Percentiles rank a stretch among this genome's conserved stretches.
These are phyloP conservation scores for Yoshiicerus persimilis DNA, from an alignment of 1,140 invertebrate genomes.

Conservation along the genomic window DNA sequence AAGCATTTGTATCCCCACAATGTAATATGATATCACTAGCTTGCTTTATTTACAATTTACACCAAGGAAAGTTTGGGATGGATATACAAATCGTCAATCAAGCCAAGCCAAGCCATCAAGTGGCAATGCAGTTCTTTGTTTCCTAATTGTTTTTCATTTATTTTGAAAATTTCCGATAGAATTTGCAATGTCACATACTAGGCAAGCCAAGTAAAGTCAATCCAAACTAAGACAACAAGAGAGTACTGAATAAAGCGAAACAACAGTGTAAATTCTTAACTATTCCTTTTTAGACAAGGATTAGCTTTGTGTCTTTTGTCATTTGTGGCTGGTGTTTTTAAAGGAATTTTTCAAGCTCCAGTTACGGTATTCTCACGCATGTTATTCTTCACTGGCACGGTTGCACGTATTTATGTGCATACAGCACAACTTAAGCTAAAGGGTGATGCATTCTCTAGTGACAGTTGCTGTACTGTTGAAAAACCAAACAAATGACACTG, in stretches of 20 bases:
- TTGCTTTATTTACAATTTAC: too few relatives aligned
- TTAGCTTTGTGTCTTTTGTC: background rate
- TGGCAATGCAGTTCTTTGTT: background rate
- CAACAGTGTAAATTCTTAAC: background rate
- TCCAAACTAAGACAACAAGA: background rate
- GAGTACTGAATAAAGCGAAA: background rate
- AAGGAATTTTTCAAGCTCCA: slow-evolving; percentile 20
- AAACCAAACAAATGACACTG: background rate
- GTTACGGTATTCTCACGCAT: slow-evolving; percentile 19
- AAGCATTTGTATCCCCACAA: too few relatives aligned
- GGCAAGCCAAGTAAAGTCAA: background rate
- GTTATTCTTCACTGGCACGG: background rate
- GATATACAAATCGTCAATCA: background rate
- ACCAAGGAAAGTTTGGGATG: background rate
- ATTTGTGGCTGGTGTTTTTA: background rate
- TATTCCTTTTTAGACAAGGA: background rate
- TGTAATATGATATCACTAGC: too few relatives aligned
- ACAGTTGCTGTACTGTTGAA: background rate
- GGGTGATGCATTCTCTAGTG: slow-evolving; percentile 4
- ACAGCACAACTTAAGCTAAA: background rate
- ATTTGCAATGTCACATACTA: background rate
- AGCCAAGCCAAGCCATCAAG: background rate
- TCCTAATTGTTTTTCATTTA: background rate
- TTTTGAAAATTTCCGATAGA: background rate
- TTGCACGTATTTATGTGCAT: background rate